Evolutionary conservation across 2,797 vertebrate genomes (phyloP), one percentile per base, ranked within the genome.

Genomic region (Monodelphis domestica): DNA sequence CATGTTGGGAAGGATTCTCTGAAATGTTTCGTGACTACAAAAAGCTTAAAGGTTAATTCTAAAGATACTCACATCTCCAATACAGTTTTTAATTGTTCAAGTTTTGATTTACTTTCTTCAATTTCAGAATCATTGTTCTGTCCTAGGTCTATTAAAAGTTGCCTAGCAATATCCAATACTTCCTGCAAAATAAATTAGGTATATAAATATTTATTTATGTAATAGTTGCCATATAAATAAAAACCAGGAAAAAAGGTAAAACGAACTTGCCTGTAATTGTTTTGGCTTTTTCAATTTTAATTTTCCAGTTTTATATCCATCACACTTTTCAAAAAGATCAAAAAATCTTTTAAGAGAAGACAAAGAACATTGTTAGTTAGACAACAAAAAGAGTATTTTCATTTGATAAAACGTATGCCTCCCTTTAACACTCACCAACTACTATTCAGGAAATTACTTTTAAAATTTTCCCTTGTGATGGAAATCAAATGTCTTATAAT

Each of bases 111-210:
- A 96, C 98, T 99, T 98, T 99, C 99, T 97, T 99, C 99, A 96
- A 99, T 99, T 98, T 99, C 99, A 89, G 99, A 99, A 97, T 99
- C 99, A 92, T 99, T 99, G 95, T 99, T 99, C 97, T 99, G 99
- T 9, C 98, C 99, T 26, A 99, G 98, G 93, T 99, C 99, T 91
- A 98, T 98, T 95, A 99, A 98, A 91, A 99, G 99, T 24, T 99
- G 99, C 88, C 99, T 98, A 94, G 99, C 98, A 97, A 99, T 99
- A 97, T 99, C 99, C 97, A 99, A 98, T 28, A 99, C 99, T 98
- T 99, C 99, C 99, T 99, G 96, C 91, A 95, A 95, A 96, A 92
- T 84, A 92, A 96, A 94, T 55, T 7, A 96, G 51, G 10, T 89
- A 93, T 29, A 93, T 56, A 94, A 93, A 52, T 51, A 14, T 91